A percentile compares a stretch with the other conserved stretches of the same genome.
phyloP scores from a whole-genome alignment of 2,797 vertebrate genomes.

The Mergus octosetaceus region DNA sequence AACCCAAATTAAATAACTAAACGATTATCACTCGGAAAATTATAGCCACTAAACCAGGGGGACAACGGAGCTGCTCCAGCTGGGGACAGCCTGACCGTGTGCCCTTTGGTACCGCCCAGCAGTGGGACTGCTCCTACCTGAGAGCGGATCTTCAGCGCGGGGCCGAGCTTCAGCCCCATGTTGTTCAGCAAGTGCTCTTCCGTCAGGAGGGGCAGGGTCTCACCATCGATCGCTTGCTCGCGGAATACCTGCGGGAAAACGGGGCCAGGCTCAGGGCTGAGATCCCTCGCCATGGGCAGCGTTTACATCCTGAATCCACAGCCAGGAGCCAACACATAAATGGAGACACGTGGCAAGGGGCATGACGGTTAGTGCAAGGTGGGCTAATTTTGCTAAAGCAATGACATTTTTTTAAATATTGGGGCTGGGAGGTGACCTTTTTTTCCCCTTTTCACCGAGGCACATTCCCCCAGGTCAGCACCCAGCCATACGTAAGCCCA shows the following conservation, averaged over 20 bases:
- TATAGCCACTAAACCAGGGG: rapidly evolving
- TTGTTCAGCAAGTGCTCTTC: conserved; percentile 96
- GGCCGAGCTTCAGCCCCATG: conserved; percentile 96
- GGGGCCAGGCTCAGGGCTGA: not conserved
- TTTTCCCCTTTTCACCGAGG: not conserved
- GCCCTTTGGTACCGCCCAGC: rapidly evolving
- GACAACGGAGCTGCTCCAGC: not conserved
- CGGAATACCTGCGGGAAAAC: conserved; percentile 87
- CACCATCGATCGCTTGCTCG: conserved; percentile 96
- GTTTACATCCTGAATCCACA: rapidly evolving
- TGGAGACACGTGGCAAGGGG: not conserved
- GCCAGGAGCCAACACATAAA: not conserved
- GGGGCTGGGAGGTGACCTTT: not conserved
- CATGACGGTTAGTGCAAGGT: not conserved
- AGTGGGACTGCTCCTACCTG: conserved; percentile 81
- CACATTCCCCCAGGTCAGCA: not conserved
- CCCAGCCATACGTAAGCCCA: not conserved
- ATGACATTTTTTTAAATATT: rapidly evolving
- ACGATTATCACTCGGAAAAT: not conserved
- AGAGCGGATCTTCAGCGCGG: conserved; percentile 94
- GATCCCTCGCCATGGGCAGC: too few species aligned
- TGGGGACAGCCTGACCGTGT: rapidly evolving
- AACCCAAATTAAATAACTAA: not conserved
- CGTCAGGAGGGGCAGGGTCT: conserved; percentile 94
- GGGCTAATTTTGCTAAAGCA: not conserved